Conservation (phyloP, 1,140 invertebrate species). For the Phymastichus coffea region DNA sequence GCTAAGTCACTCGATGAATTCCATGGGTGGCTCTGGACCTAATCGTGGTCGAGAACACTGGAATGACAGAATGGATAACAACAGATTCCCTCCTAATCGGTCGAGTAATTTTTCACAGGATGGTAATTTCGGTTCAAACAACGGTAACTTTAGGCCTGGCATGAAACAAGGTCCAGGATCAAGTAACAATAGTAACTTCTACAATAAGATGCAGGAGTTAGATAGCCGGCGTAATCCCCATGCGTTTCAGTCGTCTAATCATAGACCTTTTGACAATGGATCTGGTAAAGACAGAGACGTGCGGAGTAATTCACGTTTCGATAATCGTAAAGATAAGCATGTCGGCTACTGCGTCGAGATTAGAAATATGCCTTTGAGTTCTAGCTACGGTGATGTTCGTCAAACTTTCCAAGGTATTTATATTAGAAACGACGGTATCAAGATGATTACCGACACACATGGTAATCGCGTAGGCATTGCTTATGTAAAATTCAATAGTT, state of each 20-base stretch:
- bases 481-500: slow-evolving; percentile 73
- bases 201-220: slow-evolving; percentile 55
- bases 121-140: slow-evolving; percentile 24
- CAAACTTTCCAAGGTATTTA: slow-evolving; percentile 77
- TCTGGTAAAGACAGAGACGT: neutral
- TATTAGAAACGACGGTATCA: slow-evolving; percentile 81
- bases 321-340: slow-evolving; percentile 28
- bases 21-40: neutral
- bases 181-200: slow-evolving; percentile 24
- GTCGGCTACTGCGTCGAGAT: slow-evolving; percentile 68
- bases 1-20: slow-evolving; percentile 27
- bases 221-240: slow-evolving; percentile 63
- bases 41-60: neutral
- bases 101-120: slow-evolving; percentile 40
- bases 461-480: slow-evolving; percentile 78
- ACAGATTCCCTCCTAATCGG: slow-evolving; percentile 38
- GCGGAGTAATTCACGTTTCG: slow-evolving; percentile 30
- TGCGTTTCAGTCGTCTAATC: slow-evolving; percentile 56
- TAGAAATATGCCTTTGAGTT: slow-evolving; percentile 65
- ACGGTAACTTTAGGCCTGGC: slow-evolving; percentile 31
- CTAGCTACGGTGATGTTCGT: slow-evolving; percentile 76
- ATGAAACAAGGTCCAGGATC: slow-evolving; percentile 22
- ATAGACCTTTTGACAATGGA: slow-evolving; percentile 22
- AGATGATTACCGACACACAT: slow-evolving; percentile 77
- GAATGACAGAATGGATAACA: slow-evolving; percentile 1